Evolutionary conservation across 2,797 vertebrate genomes (phyloP).

Genomic region (Crenichthys baileyi): DNA sequence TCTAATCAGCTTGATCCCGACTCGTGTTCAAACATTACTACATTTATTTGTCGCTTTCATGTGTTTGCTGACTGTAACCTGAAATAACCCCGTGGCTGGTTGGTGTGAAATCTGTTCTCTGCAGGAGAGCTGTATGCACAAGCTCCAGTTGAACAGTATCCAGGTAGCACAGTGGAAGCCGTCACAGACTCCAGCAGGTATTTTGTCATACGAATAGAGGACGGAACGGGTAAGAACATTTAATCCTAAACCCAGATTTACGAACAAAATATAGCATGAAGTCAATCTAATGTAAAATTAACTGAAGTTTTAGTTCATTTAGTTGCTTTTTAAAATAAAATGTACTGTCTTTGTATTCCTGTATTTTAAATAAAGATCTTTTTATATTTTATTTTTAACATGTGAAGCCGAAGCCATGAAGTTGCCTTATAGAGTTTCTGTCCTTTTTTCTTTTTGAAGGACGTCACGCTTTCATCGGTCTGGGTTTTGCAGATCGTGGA

Average conservation of each 20-base stretch:
- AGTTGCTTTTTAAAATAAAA: background rate
- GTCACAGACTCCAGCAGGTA: conserved; percentile 96
- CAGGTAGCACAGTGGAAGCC: conserved; percentile 85
- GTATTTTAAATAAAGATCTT: background rate
- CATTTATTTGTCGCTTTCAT: background rate
- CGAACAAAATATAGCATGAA: background rate
- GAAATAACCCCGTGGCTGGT: conserved; percentile 1
- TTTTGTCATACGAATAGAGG: conserved; percentile 92
- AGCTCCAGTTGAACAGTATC: conserved; percentile 93
- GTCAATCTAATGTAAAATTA: background rate
- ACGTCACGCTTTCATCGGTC: conserved; percentile 93
- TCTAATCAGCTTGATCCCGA: background rate
- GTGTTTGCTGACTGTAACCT: background rate
- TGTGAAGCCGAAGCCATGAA: background rate
- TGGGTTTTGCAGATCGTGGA: conserved; percentile 94
- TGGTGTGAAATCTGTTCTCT: conserved; percentile 37
- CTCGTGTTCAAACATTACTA: background rate
- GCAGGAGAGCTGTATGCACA: conserved; percentile 96
- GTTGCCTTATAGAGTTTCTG: background rate
- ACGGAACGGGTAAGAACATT: conserved; percentile 84
- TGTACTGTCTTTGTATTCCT: background rate
- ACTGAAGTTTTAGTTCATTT: background rate
- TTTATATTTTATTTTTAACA: background rate
- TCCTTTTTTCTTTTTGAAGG: conserved; percentile 71
- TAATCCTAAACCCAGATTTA: background rate